Base-by-base conservation (phyloP, 1,140 invertebrate genomes). In the Ceratosolen fusciceps region DNA sequence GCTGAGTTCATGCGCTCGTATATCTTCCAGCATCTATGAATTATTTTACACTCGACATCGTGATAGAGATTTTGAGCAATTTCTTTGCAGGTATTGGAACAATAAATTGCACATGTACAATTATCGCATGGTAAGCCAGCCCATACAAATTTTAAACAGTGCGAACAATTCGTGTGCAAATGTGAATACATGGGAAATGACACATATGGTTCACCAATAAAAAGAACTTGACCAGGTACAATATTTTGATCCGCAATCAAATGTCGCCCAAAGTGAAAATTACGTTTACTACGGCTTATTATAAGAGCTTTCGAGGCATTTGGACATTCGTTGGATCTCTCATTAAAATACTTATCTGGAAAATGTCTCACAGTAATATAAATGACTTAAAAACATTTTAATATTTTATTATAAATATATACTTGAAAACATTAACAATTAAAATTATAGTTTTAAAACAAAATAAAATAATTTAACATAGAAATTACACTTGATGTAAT, bases 71-170 rank as follows among this genome's bases (percentile, higher is more conserved):
- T 5, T 14, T 3, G 10, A 4, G 78, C 78, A 1, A n/a, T 47
- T 5, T 3, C 2, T 14, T 39, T 43, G n/a, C 73, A 80, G 0
- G 5, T 16, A 0, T 43, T 5, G 9, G 65, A 43, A 31, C 73
- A 80, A 29, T 76, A 80, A 10, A 80, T 29, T 5, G 67, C 62
- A 14, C 60, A 37, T 3, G n/a, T 49, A 12, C 79, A 80, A 2
- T 43, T 19, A 0, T 75, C 31, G 49, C 79, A 80, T 0, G 79
- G 73, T 26, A 80, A 0, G 2, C 16, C 26, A 1, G 52, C 29
- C 79, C 79, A 80, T 10, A 39, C 67, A 43, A 80, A 80, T 3
- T 26, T 49, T 37, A 80, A n/a, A 29, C 79, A 80, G 43, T 80
- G 79, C 31, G 73, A 75, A 31, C 79, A 80, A 52, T 80, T 67